A percentile compares a stretch with the other conserved stretches of the same genome.
These are phyloP conservation scores for Sylvilagus floridanus DNA, from an alignment of 2,797 vertebrate genomes.

Conservation along the genomic window DNA sequence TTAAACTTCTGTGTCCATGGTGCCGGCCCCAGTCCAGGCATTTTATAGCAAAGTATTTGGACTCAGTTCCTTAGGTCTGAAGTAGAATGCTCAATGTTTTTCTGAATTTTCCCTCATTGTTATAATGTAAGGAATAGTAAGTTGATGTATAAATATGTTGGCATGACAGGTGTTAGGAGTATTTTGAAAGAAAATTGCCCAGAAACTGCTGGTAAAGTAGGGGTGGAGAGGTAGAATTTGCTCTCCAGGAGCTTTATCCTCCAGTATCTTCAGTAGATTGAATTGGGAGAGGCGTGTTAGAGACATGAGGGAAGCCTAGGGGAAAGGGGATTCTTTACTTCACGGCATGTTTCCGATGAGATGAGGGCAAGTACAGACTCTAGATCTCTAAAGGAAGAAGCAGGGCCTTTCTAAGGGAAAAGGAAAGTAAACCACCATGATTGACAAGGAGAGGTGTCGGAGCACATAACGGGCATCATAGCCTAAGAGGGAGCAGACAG, in stretches of 20 bases:
- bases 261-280: not conserved
- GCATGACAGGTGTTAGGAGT: not conserved
- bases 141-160: not conserved
- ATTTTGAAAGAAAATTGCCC: constrained; percentile 29
- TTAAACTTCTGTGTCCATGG: too few species aligned
- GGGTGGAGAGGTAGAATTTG: constrained; percentile 22
- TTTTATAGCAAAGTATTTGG: constrained; percentile 55
- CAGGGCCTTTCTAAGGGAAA: constrained; percentile 54
- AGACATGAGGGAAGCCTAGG: not conserved
- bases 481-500: not conserved
- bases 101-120: constrained; percentile 41
- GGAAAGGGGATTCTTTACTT: constrained; percentile 44
- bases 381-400: constrained; percentile 61
- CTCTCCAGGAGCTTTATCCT: constrained; percentile 35
- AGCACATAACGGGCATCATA: constrained; percentile 60
- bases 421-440: constrained; percentile 62
- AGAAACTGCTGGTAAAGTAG: constrained; percentile 16
- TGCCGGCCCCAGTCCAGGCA: not conserved
- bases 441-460: constrained; percentile 57
- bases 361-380: constrained; percentile 64
- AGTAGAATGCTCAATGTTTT: not conserved
- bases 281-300: not conserved
- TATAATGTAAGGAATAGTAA: not conserved
- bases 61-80: not conserved
- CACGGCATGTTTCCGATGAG: constrained; percentile 55